Evolutionary conservation across 2,888 invertebrate genomes (phyloP), one percentile per base, ranked within the genome.

Genomic region (Noctua janthe): DNA sequence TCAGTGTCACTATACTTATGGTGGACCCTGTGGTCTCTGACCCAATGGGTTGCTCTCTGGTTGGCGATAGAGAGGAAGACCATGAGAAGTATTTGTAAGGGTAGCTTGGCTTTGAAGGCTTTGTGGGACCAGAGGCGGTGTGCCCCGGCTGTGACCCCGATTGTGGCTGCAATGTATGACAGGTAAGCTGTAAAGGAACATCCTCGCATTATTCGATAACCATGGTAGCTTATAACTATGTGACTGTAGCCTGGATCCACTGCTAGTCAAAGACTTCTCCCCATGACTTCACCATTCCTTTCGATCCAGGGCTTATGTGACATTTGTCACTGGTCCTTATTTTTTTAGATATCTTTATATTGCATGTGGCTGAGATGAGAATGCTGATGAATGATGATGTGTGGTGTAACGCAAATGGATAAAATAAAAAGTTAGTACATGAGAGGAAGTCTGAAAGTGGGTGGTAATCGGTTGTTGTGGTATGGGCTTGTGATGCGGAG

Each of bases 1-100:
- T 98, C 97, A 0, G 98, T 98, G 91, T 98, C 98, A 80, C 97
- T 98, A 95, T 97, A 98, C 91, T 90, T 90, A 70, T 95, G 77
- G 96, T 97, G 97, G 95, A 97, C 86, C 95, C 97, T 66, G 95
- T 95, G 78, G 66, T 92, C 91, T 23, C 91, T 80, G 17, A 90
- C 89, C 91, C 91, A 92, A 2, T 88, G 95, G 94, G 62, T 87
- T n/a, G 97, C 95, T 88, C 97, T 97, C 95, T 97, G 91, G 74
- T 90, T 88, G 15, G 91, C 89, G 10, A 91, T 75, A 10, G 89
- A 87, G 0, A 88, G 82, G 70, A 91, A 90, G 6, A 89, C 8
- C 83, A 90, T 83, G 10, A 91, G 85, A 15, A 91, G 75, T 4
- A 91, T 81, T 83, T 91, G 87, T 8, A 92, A 82, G 8, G 92